These are phyloP conservation scores for Erinaceus europaeus DNA, from an alignment of 2,113 vertebrate species.

Conservation along the genomic window DNA sequence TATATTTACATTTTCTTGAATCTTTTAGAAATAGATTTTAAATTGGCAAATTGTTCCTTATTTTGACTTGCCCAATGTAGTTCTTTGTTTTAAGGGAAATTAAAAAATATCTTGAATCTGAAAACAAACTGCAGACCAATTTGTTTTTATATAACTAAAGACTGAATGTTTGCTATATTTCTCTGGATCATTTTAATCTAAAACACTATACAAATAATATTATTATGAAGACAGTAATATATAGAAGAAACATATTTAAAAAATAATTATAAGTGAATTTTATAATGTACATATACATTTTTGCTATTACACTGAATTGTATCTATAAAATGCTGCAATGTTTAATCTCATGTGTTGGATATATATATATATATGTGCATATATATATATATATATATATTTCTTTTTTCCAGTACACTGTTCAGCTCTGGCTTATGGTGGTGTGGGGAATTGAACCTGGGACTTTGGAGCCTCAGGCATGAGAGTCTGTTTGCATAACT, in stretches of 20 bases:
- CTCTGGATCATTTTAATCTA: neutral
- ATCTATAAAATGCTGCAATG: slow-evolving; percentile 1
- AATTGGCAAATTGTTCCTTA: neutral
- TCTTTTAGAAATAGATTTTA: neutral
- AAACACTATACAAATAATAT: too few relatives aligned
- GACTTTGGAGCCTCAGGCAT: too few relatives aligned
- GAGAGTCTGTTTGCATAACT: too few relatives aligned
- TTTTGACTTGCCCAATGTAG: neutral
- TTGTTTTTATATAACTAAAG: neutral
- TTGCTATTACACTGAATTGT: neutral
- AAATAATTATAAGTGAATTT: slow-evolving; percentile 11
- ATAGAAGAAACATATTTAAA: too few relatives aligned
- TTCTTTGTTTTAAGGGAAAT: slow-evolving; percentile 38
- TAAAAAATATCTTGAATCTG: slow-evolving; percentile 47
- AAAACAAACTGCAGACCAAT: neutral
- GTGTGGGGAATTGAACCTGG: too few relatives aligned
- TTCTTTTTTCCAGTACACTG: too few relatives aligned
- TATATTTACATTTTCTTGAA: neutral
- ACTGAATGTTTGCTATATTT: neutral
- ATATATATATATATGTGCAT: too few relatives aligned
- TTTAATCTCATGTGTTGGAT: neutral
- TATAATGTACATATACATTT: neutral
- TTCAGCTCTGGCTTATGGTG: too few relatives aligned
- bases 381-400: too few relatives aligned
- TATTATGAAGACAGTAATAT: too few relatives aligned